Percentiles rank a stretch among this genome's conserved stretches.
phyloP scores from a whole-genome alignment of 2,888 invertebrate genomes.

The Prosopocoilus inquinatus region DNA sequence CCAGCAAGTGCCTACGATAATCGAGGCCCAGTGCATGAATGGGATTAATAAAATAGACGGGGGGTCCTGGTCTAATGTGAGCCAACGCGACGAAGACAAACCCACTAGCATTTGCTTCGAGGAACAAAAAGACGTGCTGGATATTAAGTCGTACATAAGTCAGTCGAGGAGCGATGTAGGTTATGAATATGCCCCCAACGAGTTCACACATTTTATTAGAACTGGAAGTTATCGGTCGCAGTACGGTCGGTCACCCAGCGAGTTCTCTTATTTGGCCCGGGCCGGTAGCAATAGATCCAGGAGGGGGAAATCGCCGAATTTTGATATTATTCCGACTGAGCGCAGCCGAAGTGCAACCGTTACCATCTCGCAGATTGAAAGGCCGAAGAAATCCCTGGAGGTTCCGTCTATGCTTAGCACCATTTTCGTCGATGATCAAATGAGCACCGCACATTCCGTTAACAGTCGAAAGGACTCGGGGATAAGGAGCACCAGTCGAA shows the following conservation, averaged over 20 bases:
- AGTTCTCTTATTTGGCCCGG: conserved; percentile 46
- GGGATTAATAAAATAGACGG: conserved; percentile 17
- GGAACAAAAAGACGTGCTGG: conserved; percentile 59
- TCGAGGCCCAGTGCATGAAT: conserved; percentile 23
- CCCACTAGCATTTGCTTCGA: conserved; percentile 27
- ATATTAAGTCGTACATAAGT: conserved; percentile 70
- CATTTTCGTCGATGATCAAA: conserved; percentile 58
- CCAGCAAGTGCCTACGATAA: conserved; percentile 64
- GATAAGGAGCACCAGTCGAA: conserved; percentile 78
- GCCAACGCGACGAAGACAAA: conserved; percentile 24
- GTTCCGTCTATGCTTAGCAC: conserved; percentile 43
- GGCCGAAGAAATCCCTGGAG: conserved; percentile 51
- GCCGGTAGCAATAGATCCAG: conserved; percentile 52
- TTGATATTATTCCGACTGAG: conserved; percentile 40
- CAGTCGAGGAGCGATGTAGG: conserved; percentile 70
- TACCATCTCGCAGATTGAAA: conserved; percentile 42
- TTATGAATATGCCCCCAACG: conserved; percentile 44
- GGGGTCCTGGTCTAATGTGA: conserved; percentile 18
- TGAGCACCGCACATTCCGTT: conserved; percentile 72
- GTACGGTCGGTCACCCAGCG: conserved; percentile 60
- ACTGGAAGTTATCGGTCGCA: conserved; percentile 71
- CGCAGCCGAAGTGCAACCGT: conserved; percentile 40
- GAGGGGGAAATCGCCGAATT: conserved; percentile 50
- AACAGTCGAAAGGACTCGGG: conserved; percentile 88
- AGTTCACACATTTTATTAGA: conserved; percentile 62